phyloP scores from a whole-genome alignment of 2,888 invertebrate genomes.

The Poecilus cupreus region DNA sequence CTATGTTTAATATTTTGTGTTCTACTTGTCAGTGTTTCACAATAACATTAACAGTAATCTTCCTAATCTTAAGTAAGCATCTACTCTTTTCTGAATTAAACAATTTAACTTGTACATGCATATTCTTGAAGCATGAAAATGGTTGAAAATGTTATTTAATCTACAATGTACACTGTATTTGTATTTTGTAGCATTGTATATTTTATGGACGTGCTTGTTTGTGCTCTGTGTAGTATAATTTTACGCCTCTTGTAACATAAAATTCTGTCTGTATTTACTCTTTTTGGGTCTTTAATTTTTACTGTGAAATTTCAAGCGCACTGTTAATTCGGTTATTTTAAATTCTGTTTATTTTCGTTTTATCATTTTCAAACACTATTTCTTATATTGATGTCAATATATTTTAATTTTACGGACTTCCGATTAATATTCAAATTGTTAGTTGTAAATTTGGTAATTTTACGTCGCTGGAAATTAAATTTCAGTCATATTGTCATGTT shows the following conservation, averaged over 20 bases:
- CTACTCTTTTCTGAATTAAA: neutral
- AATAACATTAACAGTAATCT: neutral
- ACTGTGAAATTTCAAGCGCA: neutral
- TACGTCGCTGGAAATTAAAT: too few species aligned
- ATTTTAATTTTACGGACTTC: too few species aligned
- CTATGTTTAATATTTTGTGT: neutral
- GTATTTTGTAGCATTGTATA: neutral
- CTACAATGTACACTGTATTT: neutral
- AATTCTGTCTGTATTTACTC: neutral
- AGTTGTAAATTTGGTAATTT: too few species aligned
- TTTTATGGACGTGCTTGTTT: conserved; percentile 1
- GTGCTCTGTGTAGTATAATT: conserved; percentile 17
- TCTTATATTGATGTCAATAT: too few species aligned
- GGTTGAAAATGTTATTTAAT: neutral
- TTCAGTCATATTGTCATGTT: too few species aligned
- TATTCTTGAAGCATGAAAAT: neutral
- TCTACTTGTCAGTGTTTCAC: neutral
- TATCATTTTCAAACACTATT: too few species aligned
- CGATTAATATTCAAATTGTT: too few species aligned
- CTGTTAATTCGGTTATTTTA: neutral
- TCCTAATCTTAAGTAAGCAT: neutral
- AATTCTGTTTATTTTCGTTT: too few species aligned
- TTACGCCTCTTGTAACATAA: conserved; percentile 3
- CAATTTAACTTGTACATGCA: neutral
- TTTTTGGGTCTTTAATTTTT: conserved; percentile 13